phyloP scores from a whole-genome alignment of 1,140 invertebrate genomes.

The Proales similis region DNA sequence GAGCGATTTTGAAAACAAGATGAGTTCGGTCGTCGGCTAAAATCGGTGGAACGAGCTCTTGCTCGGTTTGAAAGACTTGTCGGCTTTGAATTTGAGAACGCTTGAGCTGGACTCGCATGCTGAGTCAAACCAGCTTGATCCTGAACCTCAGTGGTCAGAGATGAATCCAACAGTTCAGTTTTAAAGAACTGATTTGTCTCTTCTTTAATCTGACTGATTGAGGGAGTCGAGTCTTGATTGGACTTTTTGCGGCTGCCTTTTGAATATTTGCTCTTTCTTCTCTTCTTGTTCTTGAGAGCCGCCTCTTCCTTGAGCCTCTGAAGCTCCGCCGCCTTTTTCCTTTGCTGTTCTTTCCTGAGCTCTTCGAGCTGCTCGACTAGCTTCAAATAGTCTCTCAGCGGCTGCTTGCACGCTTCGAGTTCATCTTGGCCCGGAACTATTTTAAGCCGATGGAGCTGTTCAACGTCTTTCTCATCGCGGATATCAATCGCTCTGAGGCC shows the following conservation, averaged over 20 bases:
- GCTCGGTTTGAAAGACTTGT: background rate
- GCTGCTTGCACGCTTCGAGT: background rate
- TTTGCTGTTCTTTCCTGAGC: background rate
- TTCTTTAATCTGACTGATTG: too few species aligned
- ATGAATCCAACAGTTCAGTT: conserved; percentile 12
- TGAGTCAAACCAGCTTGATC: background rate
- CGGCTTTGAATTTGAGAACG: background rate
- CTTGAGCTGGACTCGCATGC: background rate
- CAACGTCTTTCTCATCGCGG: background rate
- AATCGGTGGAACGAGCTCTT: background rate
- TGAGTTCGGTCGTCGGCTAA: background rate
- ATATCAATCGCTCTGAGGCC: conserved; percentile 25
- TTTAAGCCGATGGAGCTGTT: background rate
- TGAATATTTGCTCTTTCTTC: conserved; percentile 14
- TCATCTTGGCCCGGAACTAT: background rate
- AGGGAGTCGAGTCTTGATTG: background rate
- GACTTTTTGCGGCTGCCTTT: background rate
- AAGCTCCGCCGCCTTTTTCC: background rate
- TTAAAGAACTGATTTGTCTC: conserved; percentile 4
- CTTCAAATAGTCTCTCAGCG: conserved; percentile 1
- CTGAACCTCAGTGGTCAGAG: background rate
- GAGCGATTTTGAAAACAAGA: background rate
- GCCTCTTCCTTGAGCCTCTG: conserved; percentile 7
- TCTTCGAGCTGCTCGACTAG: background rate
- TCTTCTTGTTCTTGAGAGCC: background rate